Evolutionary conservation across 2,888 invertebrate genomes (phyloP), one percentile per base, ranked within the genome.

Genomic region (Cheilosia scutellata): DNA sequence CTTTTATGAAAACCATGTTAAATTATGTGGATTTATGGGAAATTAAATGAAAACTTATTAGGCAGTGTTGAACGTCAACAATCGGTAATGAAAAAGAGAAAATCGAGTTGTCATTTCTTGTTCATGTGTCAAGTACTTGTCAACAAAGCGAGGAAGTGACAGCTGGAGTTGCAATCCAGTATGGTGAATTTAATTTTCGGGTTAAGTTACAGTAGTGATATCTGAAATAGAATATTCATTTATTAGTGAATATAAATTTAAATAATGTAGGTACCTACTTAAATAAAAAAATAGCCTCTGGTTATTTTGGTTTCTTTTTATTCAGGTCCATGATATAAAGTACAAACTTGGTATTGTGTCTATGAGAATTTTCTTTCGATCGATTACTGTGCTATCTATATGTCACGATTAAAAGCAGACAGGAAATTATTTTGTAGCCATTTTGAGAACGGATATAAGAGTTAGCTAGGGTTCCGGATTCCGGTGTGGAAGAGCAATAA

Each of bases 1-100:
- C 96, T 89, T 96, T 97, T 90, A 98, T 95, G 92, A 96, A 98
- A 88, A 98, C 98, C 96, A 96, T 97, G 89, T 90, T 92, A 25
- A 62, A 57, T 53, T 11, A 53, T 66, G 62, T 20, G 13, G n/a
- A 55, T 65, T 72, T 57, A n/a, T 42, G 53, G 11, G 31, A 7
- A 80, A 80, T 76, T 66, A 49, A 65, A 55, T 65, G 51, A 75
- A 80, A 40, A 25, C 33, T 57, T 66, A 42, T 53, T 7, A 42
- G 71, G 31, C 55, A 33, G 49, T 60, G 53, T 71, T 49, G 60
- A 86, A 63, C 74, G 53, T 75, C 65, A 75, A 70, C 74, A 70
- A 63, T 75, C 57, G 51, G 68, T 29, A 58, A 47, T 58, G 53
- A 20, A 79, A 84, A 76, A 76, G 66, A 37, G 55, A 74, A 60